These are phyloP conservation scores for Mungos mungo DNA, from an alignment of 2,113 vertebrate species.

Conservation along the genomic window DNA sequence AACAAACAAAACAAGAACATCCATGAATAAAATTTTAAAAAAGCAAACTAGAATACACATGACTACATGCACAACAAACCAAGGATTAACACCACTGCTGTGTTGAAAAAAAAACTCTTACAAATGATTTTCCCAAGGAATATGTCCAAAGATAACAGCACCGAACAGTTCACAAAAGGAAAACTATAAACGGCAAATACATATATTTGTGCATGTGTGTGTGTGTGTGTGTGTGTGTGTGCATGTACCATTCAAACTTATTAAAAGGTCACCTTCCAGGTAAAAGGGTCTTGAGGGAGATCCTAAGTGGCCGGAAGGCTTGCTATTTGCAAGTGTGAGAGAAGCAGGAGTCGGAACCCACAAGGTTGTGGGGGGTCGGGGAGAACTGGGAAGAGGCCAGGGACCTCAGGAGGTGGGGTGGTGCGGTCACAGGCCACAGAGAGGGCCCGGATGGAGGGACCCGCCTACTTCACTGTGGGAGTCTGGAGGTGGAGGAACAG, in stretches of 20 bases:
- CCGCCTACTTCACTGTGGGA: too few relatives aligned
- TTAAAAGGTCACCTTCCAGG: neutral
- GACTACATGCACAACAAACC: neutral
- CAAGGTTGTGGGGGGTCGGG: neutral
- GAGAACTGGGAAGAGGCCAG: neutral
- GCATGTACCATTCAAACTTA: neutral
- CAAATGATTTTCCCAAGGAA: neutral
- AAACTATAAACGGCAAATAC: neutral
- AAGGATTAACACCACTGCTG: rapidly evolving
- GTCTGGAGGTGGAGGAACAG: too few relatives aligned
- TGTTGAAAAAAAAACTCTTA: neutral
- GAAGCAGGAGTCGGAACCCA: neutral
- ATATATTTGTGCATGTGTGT: neutral
- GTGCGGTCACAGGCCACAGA: rapidly evolving
- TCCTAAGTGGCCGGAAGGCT: rapidly evolving
- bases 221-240: neutral
- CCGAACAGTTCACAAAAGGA: neutral
- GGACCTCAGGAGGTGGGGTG: neutral
- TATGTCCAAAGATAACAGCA: neutral
- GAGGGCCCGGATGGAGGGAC: neutral
- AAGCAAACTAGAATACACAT: neutral
- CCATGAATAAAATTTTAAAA: neutral
- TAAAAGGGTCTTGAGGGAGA: too few relatives aligned
- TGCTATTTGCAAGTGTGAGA: neutral
- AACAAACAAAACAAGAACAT: neutral